Percentiles rank a stretch among this genome's conserved stretches.
Conservation (phyloP, 2,113 vertebrate species). For the Emydura subglobosa region DNA sequence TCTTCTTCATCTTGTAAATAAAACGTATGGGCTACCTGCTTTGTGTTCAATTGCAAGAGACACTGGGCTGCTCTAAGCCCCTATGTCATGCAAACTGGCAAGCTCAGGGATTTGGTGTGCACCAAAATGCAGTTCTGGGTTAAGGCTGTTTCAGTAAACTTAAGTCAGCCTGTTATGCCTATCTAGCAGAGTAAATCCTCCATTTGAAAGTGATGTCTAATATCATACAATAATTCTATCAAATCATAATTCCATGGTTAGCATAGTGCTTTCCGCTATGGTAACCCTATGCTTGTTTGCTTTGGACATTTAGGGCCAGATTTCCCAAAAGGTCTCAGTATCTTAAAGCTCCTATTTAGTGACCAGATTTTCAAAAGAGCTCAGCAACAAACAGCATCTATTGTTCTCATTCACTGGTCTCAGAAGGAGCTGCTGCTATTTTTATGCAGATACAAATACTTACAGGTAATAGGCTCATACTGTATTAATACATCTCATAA, state of each 20-base stretch:
- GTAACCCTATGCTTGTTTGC: neutral
- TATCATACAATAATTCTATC: neutral
- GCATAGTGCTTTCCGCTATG: neutral
- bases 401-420: neutral
- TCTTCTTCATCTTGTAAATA: neutral
- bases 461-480: neutral
- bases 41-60: neutral
- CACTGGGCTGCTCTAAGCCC: neutral
- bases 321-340: neutral
- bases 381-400: accelerated
- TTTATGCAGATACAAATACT: neutral
- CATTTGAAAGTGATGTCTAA: neutral
- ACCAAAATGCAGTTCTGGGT: neutral
- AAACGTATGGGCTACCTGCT: neutral
- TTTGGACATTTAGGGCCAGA: neutral
- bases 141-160: neutral
- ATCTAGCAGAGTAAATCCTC: neutral
- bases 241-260: neutral
- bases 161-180: neutral
- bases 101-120: accelerated
- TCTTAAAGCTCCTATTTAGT: neutral
- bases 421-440: neutral
- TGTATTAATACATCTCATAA: neutral
- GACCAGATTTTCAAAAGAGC: neutral
- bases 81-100: accelerated